Evolutionary conservation across 2,888 invertebrate species (phyloP).

Genomic region (Podotricha telesiphe): DNA sequence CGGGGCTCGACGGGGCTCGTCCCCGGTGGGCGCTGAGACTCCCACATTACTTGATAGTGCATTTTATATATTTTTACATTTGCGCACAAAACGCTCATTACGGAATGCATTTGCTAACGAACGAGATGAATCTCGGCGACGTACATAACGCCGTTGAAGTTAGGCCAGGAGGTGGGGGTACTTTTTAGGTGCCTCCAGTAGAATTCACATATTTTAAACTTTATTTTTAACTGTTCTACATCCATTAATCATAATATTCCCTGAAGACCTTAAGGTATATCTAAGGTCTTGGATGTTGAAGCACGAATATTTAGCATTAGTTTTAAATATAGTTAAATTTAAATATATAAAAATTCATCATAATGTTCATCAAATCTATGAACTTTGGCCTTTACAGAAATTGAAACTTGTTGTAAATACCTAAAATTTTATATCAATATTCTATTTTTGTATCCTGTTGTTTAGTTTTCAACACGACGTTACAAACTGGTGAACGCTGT

Average conservation of each 20-base stretch:
- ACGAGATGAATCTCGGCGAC: slow-evolving; percentile 54
- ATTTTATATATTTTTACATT: slow-evolving; percentile 74
- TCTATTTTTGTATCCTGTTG: too few relatives aligned
- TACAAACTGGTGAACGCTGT: too few relatives aligned
- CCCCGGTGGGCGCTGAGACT: slow-evolving; percentile 14
- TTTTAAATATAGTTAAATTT: too few relatives aligned
- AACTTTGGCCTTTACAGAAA: too few relatives aligned
- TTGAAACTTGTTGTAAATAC: too few relatives aligned
- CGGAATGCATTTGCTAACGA: slow-evolving; percentile 77
- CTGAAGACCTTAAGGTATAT: too few relatives aligned
- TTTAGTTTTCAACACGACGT: too few relatives aligned
- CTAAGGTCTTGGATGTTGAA: too few relatives aligned
- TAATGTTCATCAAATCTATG: too few relatives aligned
- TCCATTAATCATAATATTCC: neutral
- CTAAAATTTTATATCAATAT: too few relatives aligned
- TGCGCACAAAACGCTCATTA: slow-evolving; percentile 75
- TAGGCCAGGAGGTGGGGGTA: slow-evolving; percentile 28
- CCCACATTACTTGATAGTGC: slow-evolving; percentile 54
- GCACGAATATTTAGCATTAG: too few relatives aligned
- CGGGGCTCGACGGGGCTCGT: slow-evolving; percentile 5
- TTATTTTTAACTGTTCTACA: neutral
- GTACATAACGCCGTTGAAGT: slow-evolving; percentile 37
- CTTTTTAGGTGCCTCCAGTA: neutral
- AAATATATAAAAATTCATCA: too few relatives aligned
- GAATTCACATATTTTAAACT: neutral